Evolutionary conservation across 2,888 invertebrate species (phyloP), one percentile per base, ranked within the genome.

Genomic region (Caenorhabditis sp.): DNA sequence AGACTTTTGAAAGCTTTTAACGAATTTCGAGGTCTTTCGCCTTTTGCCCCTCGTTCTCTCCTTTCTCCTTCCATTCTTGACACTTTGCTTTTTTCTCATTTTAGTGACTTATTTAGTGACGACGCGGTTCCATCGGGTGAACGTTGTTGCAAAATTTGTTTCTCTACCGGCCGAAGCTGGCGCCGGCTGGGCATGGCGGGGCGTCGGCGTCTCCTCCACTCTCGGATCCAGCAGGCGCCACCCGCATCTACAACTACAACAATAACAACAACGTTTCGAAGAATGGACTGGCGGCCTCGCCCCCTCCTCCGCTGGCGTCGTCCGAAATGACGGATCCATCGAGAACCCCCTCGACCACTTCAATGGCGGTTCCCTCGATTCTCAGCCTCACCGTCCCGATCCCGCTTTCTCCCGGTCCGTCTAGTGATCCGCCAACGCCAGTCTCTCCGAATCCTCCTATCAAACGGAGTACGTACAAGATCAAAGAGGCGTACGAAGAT

Each of bases 81-180:
- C 39, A 30, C 61, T 45, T 37, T 26, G n/a, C 15, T 32, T n/a
- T 58, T 55, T 13, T 45, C 53, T 61, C 50, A 30, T 37, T 45
- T 30, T 11, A 7, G 22, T 20, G 37, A n/a, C n/a, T 46, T 26
- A 46, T n/a, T n/a, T n/a, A n/a, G n/a, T n/a, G n/a, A 48, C 45
- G 22, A 13, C 46, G 24, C 35, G 9, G 45, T 17, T 26, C 55
- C 48, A 11, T 17, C 48, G 22, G 58, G 58, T 27, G 32, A 68
- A 70, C 56, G 50, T 63, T 77, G 77, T 59, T 77, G 66, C 77
- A 77, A 65, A 77, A 77, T 77, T 72, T 77, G 62, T 72, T 77
- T 70, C 66, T 77, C 24, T 77, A 72, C 59, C 71, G 72, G 65
- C 77, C 77, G 43, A 77, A 66, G 75, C 62, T 62, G 75, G 68